Evolutionary conservation across 2,888 invertebrate species (phyloP), one percentile per base, ranked within the genome.

Genomic region (Drosophila mayaguana): DNA sequence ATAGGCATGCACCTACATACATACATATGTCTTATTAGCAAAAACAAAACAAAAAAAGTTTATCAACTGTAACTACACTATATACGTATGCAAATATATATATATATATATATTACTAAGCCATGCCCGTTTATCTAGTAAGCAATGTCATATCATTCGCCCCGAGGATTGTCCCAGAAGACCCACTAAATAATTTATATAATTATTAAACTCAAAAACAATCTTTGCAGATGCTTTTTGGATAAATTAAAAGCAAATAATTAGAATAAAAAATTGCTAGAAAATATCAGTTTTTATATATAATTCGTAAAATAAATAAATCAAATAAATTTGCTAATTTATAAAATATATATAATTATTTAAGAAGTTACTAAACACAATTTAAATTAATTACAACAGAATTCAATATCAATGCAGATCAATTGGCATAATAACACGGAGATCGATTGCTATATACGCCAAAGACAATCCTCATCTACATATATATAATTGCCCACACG

Each of bases 51-150:
- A 53, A 68, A 64, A 64, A 64, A 28, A 38, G n/a, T 59, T 16
- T 63, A 40, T 75, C 59, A 64, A 74, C 53, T 57, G 46, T 64
- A 66, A 70, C 61, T 57, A 63, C 38, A 56, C 51, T 64, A 32
- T 43, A 48, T 50, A 25, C 40, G 14, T 60, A 25, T 68, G 60
- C 36, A 36, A 20, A 22, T 53, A 32, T 50, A 50, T 50, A 28
- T n/a, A 18, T 48, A 45, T 22, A 16, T 45, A 45, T 42, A 20
- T 51, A 54, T 60, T 42, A 51, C 62, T 38, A 51, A 51, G 54
- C 53, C 34, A 42, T 48, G 46, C 54, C 61, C 59, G 50, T 63
- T 65, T 38, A 53, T 46, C 62, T 61, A 68, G 57, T 57, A 42
- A 63, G 56, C 63, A 54, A 55, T 55, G 32, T 32, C 6, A 43